phyloP scores from a whole-genome alignment of 2,797 vertebrate genomes.

The Rallus crepitans region DNA sequence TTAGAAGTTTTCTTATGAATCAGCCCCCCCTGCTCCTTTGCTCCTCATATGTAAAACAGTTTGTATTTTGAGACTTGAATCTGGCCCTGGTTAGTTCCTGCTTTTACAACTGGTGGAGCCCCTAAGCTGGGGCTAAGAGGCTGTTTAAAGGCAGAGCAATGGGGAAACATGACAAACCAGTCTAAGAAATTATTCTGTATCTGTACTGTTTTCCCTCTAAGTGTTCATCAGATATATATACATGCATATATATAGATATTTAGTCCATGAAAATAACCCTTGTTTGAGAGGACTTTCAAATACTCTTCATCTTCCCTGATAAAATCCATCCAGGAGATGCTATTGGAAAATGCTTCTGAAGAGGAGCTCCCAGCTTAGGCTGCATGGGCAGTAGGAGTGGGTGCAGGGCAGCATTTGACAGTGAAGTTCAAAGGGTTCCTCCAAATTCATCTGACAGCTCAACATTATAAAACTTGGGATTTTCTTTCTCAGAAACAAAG shows the following conservation, averaged over 20 bases:
- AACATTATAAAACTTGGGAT: neutral
- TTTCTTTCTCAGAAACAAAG: slow-evolving; percentile 28
- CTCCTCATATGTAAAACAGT: neutral
- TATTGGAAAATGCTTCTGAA: neutral
- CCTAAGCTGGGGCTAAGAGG: neutral
- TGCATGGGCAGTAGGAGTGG: neutral
- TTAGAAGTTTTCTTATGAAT: slow-evolving; percentile 54
- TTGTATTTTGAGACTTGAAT: slow-evolving; percentile 11
- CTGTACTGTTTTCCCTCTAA: neutral
- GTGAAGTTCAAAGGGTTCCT: neutral
- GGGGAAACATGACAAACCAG: neutral
- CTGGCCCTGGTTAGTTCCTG: slow-evolving; percentile 38
- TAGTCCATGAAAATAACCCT: neutral
- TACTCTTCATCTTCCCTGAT: neutral
- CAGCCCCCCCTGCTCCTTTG: neutral
- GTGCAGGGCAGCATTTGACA: neutral
- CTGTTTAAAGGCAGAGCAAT: neutral
- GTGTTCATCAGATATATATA: neutral
- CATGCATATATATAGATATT: too few relatives aligned
- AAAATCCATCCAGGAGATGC: neutral
- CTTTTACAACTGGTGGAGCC: slow-evolving; percentile 49
- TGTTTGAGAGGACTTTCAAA: neutral
- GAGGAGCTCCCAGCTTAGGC: neutral
- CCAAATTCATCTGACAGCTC: neutral
- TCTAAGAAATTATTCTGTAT: neutral